A percentile compares a stretch with the other conserved stretches of the same genome.
Evolutionary conservation across 2,113 vertebrate species (phyloP).

Genomic region (Pagrus major): DNA sequence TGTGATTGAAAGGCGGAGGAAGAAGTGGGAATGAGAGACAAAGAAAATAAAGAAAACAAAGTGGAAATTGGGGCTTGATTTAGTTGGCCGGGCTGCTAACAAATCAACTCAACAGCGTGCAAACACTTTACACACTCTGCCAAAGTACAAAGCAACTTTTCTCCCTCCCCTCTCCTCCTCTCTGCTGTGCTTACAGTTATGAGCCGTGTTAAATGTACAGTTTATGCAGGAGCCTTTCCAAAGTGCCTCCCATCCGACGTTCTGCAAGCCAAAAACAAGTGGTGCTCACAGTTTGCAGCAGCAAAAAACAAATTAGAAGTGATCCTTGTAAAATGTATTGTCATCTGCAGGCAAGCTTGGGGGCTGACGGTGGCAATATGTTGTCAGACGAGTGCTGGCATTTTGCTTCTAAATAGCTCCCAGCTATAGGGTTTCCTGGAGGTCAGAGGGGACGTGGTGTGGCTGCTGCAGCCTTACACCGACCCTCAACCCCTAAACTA

Average conservation of each 20-base stretch:
- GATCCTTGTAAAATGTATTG: conserved; percentile 42
- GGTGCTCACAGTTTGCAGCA: conserved; percentile 9
- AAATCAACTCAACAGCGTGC: conserved; percentile 76
- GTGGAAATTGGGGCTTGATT: conserved; percentile 73
- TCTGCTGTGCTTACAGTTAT: conserved; percentile 51
- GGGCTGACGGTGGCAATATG: conserved; percentile 19
- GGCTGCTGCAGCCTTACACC: conserved; percentile 55
- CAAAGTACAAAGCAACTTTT: conserved; percentile 59
- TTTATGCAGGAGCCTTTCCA: conserved; percentile 41
- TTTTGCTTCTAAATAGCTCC: conserved; percentile 71
- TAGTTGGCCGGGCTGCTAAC: conserved; percentile 61
- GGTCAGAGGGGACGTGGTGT: conserved; percentile 70
- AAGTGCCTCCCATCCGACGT: conserved; percentile 38
- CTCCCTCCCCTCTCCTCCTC: conserved; percentile 10
- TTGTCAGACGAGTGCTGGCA: conserved; percentile 56
- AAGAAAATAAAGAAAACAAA: conserved; percentile 73
- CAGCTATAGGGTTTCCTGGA: conserved; percentile 64
- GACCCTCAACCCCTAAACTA: conserved; percentile 72
- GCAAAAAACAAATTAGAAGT: conserved; percentile 24
- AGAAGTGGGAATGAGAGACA: conserved; percentile 61
- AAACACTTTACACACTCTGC: conserved; percentile 65
- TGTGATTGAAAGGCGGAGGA: conserved; percentile 46
- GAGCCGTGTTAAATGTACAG: conserved; percentile 48
- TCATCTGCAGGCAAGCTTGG: conserved; percentile 14
- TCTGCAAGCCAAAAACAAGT: conserved; percentile 14